Conservation (phyloP, 92 coral and sea anemone species). For the Montipora capitata region DNA sequence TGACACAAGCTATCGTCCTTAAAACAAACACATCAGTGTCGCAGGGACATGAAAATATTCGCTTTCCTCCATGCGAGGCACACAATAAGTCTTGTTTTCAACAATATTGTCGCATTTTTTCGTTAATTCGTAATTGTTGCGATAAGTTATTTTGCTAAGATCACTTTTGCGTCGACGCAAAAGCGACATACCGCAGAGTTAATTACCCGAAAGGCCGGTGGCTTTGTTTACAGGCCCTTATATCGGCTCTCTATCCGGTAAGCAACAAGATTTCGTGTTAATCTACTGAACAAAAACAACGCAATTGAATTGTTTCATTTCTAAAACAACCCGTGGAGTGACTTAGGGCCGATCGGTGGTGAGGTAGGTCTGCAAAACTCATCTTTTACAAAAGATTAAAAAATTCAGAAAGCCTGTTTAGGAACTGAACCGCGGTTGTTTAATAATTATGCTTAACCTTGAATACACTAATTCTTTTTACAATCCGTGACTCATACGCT, state of each 20-base stretch:
- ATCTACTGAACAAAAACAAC: constrained; percentile 34
- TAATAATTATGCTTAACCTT: not conserved
- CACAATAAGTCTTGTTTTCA: not conserved
- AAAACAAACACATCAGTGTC: not conserved
- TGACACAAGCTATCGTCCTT: not conserved
- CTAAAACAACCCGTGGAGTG: not conserved
- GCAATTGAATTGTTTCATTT: constrained; percentile 1
- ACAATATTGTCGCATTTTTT: not conserved
- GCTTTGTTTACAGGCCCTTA: constrained; percentile 38
- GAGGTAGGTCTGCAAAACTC: constrained; percentile 7
- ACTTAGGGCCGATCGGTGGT: not conserved
- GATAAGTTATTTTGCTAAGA: not conserved
- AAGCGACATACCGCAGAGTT: constrained; percentile 24
- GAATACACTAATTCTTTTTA: not conserved
- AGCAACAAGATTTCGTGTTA: constrained; percentile 39
- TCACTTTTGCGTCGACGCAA: constrained; percentile 21
- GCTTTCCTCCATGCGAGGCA: not conserved
- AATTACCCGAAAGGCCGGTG: constrained; percentile 33
- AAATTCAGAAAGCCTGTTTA: no score
- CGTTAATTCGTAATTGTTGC: not conserved
- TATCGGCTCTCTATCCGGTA: constrained; percentile 45
- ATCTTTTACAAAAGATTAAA: not conserved
- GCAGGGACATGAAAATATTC: not conserved
- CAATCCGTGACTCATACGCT: not conserved
- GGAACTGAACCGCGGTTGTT: no score